phyloP scores from a whole-genome alignment of 2,113 vertebrate species.

The Uria lomvia region DNA sequence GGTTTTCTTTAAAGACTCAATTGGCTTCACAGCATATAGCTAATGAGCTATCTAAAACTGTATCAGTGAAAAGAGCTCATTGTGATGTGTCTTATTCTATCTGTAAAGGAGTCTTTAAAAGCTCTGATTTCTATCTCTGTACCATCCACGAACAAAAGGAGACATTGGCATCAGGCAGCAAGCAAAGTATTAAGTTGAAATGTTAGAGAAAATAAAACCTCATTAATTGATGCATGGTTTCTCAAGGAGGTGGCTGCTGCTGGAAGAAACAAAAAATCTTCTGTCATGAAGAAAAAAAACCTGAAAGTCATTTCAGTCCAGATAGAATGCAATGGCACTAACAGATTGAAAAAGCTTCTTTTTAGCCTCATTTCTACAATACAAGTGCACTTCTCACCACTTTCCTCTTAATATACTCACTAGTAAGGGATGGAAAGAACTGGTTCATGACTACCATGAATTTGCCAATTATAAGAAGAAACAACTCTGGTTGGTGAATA shows the following conservation, averaged over 20 bases:
- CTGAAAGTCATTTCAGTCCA: background rate
- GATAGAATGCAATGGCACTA: background rate
- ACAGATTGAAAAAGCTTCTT: background rate
- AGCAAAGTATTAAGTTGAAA: background rate
- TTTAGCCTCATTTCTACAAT: background rate
- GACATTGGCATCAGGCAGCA: background rate
- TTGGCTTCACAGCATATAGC: background rate
- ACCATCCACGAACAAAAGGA: background rate
- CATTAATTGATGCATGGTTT: background rate
- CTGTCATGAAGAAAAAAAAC: background rate
- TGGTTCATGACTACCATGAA: background rate
- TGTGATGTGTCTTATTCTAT: background rate
- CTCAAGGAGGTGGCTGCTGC: background rate
- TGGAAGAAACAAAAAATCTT: background rate
- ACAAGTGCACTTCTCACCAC: background rate
- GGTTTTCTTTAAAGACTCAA: background rate
- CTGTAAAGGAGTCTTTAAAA: constrained; percentile 10
- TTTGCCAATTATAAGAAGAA: background rate
- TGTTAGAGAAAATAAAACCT: background rate
- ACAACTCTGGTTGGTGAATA: background rate
- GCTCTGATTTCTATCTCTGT: background rate
- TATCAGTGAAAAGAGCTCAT: background rate
- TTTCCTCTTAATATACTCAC: background rate
- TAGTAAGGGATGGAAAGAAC: background rate
- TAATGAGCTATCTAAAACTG: constrained; percentile 38